phyloP scores from a whole-genome alignment of 2,888 invertebrate genomes.

The Eupithecia abbreviata region DNA sequence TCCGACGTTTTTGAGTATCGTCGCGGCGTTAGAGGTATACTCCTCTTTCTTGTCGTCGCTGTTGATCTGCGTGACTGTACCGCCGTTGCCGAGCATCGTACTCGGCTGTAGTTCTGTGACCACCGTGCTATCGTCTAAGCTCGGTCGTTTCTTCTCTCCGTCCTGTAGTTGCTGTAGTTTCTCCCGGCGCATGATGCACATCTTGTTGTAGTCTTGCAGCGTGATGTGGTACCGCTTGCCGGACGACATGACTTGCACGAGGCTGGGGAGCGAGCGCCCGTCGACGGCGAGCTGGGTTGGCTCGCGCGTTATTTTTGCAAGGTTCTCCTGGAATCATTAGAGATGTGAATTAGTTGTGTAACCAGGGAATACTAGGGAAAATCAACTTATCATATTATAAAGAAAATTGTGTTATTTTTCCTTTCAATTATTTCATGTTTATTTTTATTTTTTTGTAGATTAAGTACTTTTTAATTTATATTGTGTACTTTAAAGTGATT shows the following conservation, averaged over 20 bases:
- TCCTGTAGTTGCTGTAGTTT: conserved; percentile 85
- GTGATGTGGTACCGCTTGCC: conserved; percentile 92
- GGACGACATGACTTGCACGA: conserved; percentile 89
- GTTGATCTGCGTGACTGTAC: conserved; percentile 66
- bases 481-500: too few species aligned
- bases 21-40: conserved; percentile 70
- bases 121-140: conserved; percentile 57
- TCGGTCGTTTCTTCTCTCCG: conserved; percentile 59
- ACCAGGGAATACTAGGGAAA: background rate
- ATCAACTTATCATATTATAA: background rate
- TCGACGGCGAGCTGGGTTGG: conserved; percentile 84
- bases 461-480: too few species aligned
- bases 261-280: conserved; percentile 84
- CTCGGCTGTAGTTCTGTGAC: conserved; percentile 75
- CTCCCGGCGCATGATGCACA: conserved; percentile 88
- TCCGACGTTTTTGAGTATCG: conserved; percentile 77
- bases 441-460: too few species aligned
- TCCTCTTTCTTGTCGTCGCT: conserved; percentile 59
- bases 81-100: conserved; percentile 71
- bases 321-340: conserved; percentile 67
- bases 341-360: background rate
- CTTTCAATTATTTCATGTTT: too few species aligned
- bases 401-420: background rate
- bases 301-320: conserved; percentile 71
- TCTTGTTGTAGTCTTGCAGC: conserved; percentile 90